phyloP scores from a whole-genome alignment of 2,888 invertebrate species.

The Drosophila recens region DNA sequence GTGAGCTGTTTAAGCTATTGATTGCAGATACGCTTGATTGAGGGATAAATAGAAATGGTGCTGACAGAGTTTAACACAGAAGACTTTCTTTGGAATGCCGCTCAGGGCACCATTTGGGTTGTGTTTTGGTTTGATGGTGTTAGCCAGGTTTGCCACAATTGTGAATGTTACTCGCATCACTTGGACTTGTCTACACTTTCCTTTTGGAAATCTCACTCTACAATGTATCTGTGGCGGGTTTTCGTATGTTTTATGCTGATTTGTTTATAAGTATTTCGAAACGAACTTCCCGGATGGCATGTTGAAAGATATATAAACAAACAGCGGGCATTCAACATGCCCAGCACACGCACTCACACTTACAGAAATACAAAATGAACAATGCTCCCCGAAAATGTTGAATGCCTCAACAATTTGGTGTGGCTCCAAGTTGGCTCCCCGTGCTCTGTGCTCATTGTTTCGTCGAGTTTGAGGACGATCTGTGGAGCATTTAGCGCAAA shows the following conservation, averaged over 20 bases:
- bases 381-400: constrained; percentile 23
- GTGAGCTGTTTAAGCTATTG: not conserved
- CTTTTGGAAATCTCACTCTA: constrained; percentile 47
- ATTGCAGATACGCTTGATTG: not conserved
- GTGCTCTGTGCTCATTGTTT: constrained; percentile 38
- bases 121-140: not conserved
- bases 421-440: constrained; percentile 48
- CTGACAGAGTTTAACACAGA: not conserved
- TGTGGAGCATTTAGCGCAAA: constrained; percentile 70
- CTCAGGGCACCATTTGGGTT: not conserved
- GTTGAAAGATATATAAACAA: constrained; percentile 82
- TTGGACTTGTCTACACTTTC: constrained; percentile 34
- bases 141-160: constrained; percentile 7
- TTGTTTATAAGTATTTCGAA: constrained; percentile 79
- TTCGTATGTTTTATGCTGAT: constrained; percentile 76
- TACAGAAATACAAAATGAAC: constrained; percentile 39
- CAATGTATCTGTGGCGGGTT: constrained; percentile 41
- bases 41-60: not conserved
- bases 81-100: not conserved
- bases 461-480: constrained; percentile 42
- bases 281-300: constrained; percentile 83
- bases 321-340: constrained; percentile 68
- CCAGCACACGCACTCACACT: constrained; percentile 21
- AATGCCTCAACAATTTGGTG: constrained; percentile 52
- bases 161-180: constrained; percentile 19